phyloP scores from a whole-genome alignment of 2,888 invertebrate species.

The Amphimallon solstitiale region DNA sequence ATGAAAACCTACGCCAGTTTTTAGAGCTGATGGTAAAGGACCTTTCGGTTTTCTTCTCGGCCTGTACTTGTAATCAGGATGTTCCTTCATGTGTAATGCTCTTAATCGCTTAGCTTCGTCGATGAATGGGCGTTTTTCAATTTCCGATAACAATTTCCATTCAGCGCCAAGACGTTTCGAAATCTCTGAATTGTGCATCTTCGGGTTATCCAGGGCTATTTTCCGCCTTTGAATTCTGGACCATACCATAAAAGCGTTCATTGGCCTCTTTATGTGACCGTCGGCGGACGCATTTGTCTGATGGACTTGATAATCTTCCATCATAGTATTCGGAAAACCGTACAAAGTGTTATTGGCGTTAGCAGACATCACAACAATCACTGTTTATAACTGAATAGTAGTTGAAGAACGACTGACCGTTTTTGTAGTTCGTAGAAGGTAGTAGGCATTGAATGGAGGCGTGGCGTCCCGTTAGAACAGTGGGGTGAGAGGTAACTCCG shows the following conservation, averaged over 20 bases:
- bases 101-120: constrained; percentile 96
- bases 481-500: constrained; percentile 52
- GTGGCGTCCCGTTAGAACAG: constrained; percentile 47
- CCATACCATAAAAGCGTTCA: constrained; percentile 99
- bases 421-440: constrained; percentile 43
- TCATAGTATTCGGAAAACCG: constrained; percentile 49
- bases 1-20: constrained; percentile 65
- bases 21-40: constrained; percentile 65
- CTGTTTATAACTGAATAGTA: constrained; percentile 40
- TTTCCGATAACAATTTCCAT: constrained; percentile 94
- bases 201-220: constrained; percentile 94
- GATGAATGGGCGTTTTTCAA: constrained; percentile 96
- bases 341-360: constrained; percentile 38
- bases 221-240: constrained; percentile 90
- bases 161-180: constrained; percentile 92
- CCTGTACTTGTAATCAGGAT: constrained; percentile 94
- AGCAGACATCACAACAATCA: constrained; percentile 33
- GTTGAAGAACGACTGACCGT: constrained; percentile 53
- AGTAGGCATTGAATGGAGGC: constrained; percentile 38
- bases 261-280: constrained; percentile 92
- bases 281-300: constrained; percentile 60
- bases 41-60: constrained; percentile 94
- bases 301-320: constrained; percentile 56
- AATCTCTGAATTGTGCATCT: constrained; percentile 91
- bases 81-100: constrained; percentile 94